Percentiles rank a stretch among this genome's conserved stretches.
phyloP scores from a whole-genome alignment of 2,888 invertebrate species.

The Antheraea assamensis region DNA sequence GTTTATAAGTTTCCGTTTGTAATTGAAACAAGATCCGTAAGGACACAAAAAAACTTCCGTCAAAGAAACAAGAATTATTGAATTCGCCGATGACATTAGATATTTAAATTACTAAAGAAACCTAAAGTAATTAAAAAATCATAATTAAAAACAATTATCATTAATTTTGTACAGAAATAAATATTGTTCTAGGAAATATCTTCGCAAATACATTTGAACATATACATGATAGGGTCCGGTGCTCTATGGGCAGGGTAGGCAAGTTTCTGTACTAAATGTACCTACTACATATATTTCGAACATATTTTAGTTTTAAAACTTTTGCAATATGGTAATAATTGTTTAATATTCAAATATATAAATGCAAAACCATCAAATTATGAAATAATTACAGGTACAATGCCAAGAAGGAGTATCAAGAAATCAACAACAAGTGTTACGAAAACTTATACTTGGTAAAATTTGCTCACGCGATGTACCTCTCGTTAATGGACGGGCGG shows the following conservation, averaged over 20 bases:
- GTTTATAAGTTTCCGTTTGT: too few species aligned
- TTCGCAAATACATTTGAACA: not conserved
- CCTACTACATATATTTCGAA: not conserved
- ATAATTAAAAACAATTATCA: not conserved
- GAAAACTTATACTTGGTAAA: conserved; percentile 50
- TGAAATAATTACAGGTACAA: conserved; percentile 63
- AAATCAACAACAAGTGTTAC: conserved; percentile 46
- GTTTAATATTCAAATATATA: conserved; percentile 57
- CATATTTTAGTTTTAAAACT: conserved; percentile 38
- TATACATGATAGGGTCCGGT: not conserved
- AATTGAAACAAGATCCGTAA: too few species aligned
- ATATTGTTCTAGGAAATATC: not conserved
- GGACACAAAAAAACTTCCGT: not conserved
- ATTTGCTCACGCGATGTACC: conserved; percentile 48
- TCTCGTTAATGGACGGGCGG: conserved; percentile 35
- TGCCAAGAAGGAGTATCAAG: conserved; percentile 41
- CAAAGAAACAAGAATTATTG: not conserved
- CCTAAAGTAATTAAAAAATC: not conserved
- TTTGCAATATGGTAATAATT: conserved; percentile 68
- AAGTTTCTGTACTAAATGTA: not conserved
- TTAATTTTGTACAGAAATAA: not conserved
- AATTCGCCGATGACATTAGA: not conserved
- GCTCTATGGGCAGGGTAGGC: not conserved
- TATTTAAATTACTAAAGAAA: not conserved
- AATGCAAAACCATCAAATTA: conserved; percentile 51